Conservation (phyloP, 2,797 vertebrate species). For the Sebastes wilsoni region DNA sequence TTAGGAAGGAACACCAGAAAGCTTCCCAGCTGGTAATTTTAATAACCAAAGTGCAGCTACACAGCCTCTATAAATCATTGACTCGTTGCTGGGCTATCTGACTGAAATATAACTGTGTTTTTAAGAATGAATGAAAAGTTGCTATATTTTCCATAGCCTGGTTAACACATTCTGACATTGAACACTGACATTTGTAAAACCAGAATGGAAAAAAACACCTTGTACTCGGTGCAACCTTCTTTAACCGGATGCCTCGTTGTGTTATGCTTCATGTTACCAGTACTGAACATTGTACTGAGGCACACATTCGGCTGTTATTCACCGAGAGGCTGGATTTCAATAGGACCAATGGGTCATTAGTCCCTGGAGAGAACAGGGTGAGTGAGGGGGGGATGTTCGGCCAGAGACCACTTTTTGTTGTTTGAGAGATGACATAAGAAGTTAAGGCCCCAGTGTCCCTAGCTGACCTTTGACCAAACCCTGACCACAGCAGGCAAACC, state of each 20-base stretch:
- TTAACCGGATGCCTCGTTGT: neutral
- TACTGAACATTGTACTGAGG: neutral
- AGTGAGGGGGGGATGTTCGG: slow-evolving; percentile 32
- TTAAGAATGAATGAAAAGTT: neutral
- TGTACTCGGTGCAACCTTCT: neutral
- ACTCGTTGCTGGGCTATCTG: neutral
- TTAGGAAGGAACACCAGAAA: neutral
- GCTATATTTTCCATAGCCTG: neutral
- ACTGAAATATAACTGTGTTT: neutral
- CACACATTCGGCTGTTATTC: slow-evolving; percentile 6
- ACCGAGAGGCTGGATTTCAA: slow-evolving; percentile 19
- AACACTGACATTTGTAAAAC: neutral
- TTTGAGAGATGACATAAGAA: slow-evolving; percentile 72
- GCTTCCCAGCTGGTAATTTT: neutral
- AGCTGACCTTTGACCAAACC: slow-evolving; percentile 74
- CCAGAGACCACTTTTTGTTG: slow-evolving; percentile 65
- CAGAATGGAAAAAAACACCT: neutral
- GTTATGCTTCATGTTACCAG: neutral
- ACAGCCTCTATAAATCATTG: neutral
- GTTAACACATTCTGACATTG: neutral
- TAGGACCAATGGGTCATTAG: slow-evolving; percentile 44
- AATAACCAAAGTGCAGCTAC: slow-evolving; percentile 7
- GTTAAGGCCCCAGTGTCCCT: slow-evolving; percentile 63
- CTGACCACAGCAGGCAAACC: slow-evolving; percentile 72
- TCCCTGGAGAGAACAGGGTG: slow-evolving; percentile 31